Conservation (phyloP, 2,797 vertebrate genomes). For the Microctenopoma lineatum region DNA sequence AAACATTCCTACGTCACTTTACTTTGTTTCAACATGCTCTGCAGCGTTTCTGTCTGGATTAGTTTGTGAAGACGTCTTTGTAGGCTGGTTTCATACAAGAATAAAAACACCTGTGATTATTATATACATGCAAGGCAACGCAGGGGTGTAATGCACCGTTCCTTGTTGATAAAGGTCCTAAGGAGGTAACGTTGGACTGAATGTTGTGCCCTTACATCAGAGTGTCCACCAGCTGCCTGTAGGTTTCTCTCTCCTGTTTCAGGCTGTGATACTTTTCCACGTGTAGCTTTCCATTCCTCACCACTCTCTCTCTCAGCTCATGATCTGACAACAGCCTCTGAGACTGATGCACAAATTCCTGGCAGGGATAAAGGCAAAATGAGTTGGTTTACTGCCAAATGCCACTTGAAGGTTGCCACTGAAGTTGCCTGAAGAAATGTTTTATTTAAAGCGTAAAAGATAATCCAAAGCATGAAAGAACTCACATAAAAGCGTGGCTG, state of each 20-base stretch:
- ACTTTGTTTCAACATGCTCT: constrained; percentile 54
- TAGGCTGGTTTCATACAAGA: constrained; percentile 5
- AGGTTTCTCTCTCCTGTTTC: constrained; percentile 85
- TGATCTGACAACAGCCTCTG: constrained; percentile 85
- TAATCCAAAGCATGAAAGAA: constrained; percentile 53
- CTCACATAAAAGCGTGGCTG: constrained; percentile 45
- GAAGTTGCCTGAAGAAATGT: constrained; percentile 61
- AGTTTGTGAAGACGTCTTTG: constrained; percentile 5
- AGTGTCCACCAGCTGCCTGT: constrained; percentile 84
- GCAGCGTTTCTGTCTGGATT: constrained; percentile 30
- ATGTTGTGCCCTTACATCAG: constrained; percentile 46
- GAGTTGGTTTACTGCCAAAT: constrained; percentile 60
- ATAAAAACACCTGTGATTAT: constrained; percentile 16
- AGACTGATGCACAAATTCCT: constrained; percentile 92
- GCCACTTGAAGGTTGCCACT: constrained; percentile 55
- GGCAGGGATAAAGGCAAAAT: constrained; percentile 59
- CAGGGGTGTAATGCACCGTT: not conserved
- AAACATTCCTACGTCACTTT: not conserved
- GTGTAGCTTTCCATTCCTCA: constrained; percentile 84
- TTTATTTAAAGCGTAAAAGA: constrained; percentile 56
- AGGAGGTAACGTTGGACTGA: constrained; percentile 37
- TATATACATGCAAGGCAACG: not conserved
- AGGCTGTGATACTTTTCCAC: constrained; percentile 83
- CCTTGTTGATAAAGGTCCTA: constrained; percentile 40
- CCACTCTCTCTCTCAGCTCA: constrained; percentile 80